Evolutionary conservation across 2,888 invertebrate genomes (phyloP), one percentile per base, ranked within the genome.

Genomic region (Oxycera nigricornis): DNA sequence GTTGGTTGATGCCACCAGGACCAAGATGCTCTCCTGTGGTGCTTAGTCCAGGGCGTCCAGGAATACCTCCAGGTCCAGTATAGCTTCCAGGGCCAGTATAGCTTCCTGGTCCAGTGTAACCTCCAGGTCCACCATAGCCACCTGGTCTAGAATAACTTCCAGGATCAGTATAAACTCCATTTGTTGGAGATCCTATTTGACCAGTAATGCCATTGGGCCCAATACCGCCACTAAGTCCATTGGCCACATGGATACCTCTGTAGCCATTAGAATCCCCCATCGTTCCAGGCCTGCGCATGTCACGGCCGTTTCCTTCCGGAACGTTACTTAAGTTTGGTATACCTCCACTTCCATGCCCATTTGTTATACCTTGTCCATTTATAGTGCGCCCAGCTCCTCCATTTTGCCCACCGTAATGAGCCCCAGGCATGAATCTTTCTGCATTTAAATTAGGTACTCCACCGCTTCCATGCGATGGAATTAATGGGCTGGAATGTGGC

Each of bases 41-140:
- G 6, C 7, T 35, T 35, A 11, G 35, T 35, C 77, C 77, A 6
- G 68, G 46, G 24, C 78, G 77, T 35, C 35, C 35, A 7, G 35
- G 35, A 6, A 35, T 14, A 74, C 26, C 90, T 31, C 76, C 78
- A 3, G 70, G 22, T 28, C 73, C 75, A 3, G 46, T 73, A 26
- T 74, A 72, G 17, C 50, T 74, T 2, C 55, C 41, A 50, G 59
- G 30, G 2, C 55, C 41, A 28, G 76, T 76, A 26, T 73, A 68
- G 46, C 74, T n/a, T 17, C 74, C 73, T 0, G 73, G n/a, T 26
- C 74, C 76, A 24, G 59, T 67, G n/a, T 76, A 75, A 1, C 76
- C 76, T 35, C 75, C 70, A 30, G 26, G 52, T 9, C 55, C 76
- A 7, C 65, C 72, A n/a, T 35, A 52, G 3, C 74, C 77, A 6